These are phyloP conservation scores for Lethrus apterus DNA, from an alignment of 1,140 invertebrate genomes.

Conservation along the genomic window DNA sequence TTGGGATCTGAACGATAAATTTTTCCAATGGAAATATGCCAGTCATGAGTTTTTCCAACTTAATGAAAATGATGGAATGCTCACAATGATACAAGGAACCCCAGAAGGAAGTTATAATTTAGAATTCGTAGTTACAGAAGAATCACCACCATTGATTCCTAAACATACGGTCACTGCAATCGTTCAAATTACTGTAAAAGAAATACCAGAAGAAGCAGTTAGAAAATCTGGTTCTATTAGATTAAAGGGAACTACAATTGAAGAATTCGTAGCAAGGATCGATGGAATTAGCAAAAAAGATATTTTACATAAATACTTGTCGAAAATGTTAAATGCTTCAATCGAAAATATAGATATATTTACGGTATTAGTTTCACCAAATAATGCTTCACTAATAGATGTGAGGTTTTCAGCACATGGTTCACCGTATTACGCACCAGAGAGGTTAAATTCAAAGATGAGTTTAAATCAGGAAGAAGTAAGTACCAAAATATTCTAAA, in stretches of 20 bases:
- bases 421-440: constrained; percentile 81
- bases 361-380: constrained; percentile 67
- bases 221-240: constrained; percentile 83
- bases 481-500: constrained; percentile 21
- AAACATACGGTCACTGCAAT: constrained; percentile 64
- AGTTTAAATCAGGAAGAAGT: constrained; percentile 53
- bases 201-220: constrained; percentile 84
- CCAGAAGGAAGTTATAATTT: constrained; percentile 60
- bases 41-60: constrained; percentile 57
- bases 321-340: constrained; percentile 67
- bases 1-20: constrained; percentile 87
- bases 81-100: constrained; percentile 68
- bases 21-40: constrained; percentile 58
- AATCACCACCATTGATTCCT: constrained; percentile 41
- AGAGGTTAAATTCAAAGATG: constrained; percentile 76
- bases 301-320: constrained; percentile 57
- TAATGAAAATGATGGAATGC: constrained; percentile 67
- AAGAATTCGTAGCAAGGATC: constrained; percentile 69
- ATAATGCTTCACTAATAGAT: constrained; percentile 58
- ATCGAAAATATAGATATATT: constrained; percentile 86
- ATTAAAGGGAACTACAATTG: constrained; percentile 70
- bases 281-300: constrained; percentile 67
- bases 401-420: constrained; percentile 86
- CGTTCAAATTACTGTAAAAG: constrained; percentile 76
- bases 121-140: constrained; percentile 64